These are phyloP conservation scores for Vespertilio murinus DNA, from an alignment of 2,797 vertebrate species.

Conservation along the genomic window DNA sequence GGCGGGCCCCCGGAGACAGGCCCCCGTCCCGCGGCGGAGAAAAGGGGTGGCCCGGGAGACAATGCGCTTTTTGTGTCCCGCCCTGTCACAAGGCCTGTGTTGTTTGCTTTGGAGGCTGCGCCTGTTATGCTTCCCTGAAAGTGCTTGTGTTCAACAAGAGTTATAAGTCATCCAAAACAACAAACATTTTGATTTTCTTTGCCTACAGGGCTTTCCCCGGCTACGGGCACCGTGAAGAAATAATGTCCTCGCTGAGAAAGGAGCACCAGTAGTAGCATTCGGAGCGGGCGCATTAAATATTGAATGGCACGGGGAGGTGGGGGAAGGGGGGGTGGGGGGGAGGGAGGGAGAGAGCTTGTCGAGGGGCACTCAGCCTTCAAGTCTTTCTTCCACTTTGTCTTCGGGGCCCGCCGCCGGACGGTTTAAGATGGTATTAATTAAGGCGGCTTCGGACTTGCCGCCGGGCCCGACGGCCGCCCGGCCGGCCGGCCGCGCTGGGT, in stretches of 20 bases:
- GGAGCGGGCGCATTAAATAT: constrained; percentile 86
- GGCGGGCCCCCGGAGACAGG: constrained; percentile 84
- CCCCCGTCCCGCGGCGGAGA: constrained; percentile 85
- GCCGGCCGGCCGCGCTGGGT: constrained; percentile 75
- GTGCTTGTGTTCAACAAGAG: constrained; percentile 86
- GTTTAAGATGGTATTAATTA: constrained; percentile 89
- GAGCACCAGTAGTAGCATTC: constrained; percentile 84
- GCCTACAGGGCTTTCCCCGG: constrained; percentile 85
- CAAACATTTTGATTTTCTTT: constrained; percentile 86
- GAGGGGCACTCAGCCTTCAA: constrained; percentile 85
- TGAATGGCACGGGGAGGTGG: constrained; percentile 83
- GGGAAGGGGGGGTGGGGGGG: constrained; percentile 71
- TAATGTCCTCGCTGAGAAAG: constrained; percentile 87
- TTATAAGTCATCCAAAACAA: constrained; percentile 86
- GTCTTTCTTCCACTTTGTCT: constrained; percentile 86
- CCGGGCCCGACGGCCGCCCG: constrained; percentile 80
- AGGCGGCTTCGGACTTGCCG: constrained; percentile 83
- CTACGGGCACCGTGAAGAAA: constrained; percentile 86
- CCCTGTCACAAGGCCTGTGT: constrained; percentile 84
- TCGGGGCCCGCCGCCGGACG: constrained; percentile 82
- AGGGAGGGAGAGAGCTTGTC: constrained; percentile 82
- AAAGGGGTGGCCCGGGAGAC: constrained; percentile 83
- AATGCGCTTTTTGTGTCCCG: constrained; percentile 85
- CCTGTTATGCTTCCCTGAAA: constrained; percentile 85
- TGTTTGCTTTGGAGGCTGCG: constrained; percentile 86